Conservation (phyloP, 2,888 invertebrate species). For the Alloscopus bannaensis region DNA sequence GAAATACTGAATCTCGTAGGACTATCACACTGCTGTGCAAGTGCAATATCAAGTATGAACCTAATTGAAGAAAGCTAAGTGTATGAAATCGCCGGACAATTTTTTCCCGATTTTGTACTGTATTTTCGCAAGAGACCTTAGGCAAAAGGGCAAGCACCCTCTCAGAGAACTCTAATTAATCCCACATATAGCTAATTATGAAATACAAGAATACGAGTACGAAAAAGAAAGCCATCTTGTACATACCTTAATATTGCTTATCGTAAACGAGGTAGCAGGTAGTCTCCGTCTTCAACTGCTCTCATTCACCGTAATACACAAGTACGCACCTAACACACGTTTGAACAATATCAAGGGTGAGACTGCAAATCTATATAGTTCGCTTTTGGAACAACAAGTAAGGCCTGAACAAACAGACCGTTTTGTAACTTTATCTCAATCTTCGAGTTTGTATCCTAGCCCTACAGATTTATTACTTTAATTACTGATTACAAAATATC, state of each 20-base stretch:
- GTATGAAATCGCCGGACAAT: too few relatives aligned
- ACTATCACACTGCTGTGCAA: too few relatives aligned
- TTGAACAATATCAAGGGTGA: constrained; percentile 10
- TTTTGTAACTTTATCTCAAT: constrained; percentile 56
- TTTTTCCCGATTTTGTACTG: too few relatives aligned
- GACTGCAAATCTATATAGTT: constrained; percentile 31
- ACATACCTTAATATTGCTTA: constrained; percentile 59
- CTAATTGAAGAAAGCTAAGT: too few relatives aligned
- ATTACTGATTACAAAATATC: constrained; percentile 62
- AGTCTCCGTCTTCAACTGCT: constrained; percentile 38
- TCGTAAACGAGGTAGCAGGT: constrained; percentile 52
- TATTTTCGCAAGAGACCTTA: too few relatives aligned
- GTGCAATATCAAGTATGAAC: too few relatives aligned
- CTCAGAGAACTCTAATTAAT: too few relatives aligned
- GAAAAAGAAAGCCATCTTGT: too few relatives aligned
- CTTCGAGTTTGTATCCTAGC: constrained; percentile 30
- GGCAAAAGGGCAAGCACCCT: too few relatives aligned
- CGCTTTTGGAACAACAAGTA: constrained; percentile 48
- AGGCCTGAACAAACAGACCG: constrained; percentile 17
- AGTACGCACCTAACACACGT: constrained; percentile 12
- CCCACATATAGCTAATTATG: too few relatives aligned
- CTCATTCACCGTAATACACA: constrained; percentile 12
- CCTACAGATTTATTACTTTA: constrained; percentile 12
- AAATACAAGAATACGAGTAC: too few relatives aligned
- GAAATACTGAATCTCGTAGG: too few relatives aligned